Evolutionary conservation across 2,888 invertebrate genomes (phyloP), one percentile per base, ranked within the genome.

Genomic region (Perdita meconis): DNA sequence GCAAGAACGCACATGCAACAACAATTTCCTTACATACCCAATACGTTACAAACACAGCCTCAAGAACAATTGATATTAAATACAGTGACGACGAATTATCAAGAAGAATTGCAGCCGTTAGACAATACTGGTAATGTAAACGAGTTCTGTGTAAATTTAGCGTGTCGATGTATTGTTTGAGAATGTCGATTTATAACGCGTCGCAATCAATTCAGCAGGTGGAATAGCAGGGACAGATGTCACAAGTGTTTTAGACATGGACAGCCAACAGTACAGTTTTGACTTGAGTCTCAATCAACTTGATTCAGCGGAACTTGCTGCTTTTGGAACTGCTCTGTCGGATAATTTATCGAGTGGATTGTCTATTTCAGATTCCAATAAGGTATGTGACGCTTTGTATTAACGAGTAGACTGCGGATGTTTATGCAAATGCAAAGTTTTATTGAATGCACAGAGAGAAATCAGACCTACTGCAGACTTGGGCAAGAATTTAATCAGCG

Each of bases 331-430:
- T 26, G 90, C 91, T 60, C 88, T 94, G 12, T 93, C 93, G 0
- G 93, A 93, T 51, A 93, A 92, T 82, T 88, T 94, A 3, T 93
- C 93, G 1, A 92, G 91, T 77, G 93, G 93, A 82, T 86, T 94
- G 57, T 93, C 93, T 0, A 87, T 94, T 67, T 92, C 92, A 0
- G 94, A 94, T 68, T 59, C 86, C 13, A 86, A 87, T 24, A 86
- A 86, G 77, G 89, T 86, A 72, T 6, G n/a, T 4, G 38, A 8
- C 1, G n/a, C 12, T 1, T n/a, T 30, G 16, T n/a, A n/a, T n/a
- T n/a, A n/a, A n/a, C n/a, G n/a, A n/a, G n/a, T n/a, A n/a, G n/a
- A n/a, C n/a, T n/a, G n/a, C n/a, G n/a, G n/a, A n/a, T n/a, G n/a
- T n/a, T n/a, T n/a, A n/a, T n/a, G n/a, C n/a, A n/a, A n/a, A n/a